Evolutionary conservation across 2,797 vertebrate genomes (phyloP).

Genomic region (Spondyliosoma cantharus): DNA sequence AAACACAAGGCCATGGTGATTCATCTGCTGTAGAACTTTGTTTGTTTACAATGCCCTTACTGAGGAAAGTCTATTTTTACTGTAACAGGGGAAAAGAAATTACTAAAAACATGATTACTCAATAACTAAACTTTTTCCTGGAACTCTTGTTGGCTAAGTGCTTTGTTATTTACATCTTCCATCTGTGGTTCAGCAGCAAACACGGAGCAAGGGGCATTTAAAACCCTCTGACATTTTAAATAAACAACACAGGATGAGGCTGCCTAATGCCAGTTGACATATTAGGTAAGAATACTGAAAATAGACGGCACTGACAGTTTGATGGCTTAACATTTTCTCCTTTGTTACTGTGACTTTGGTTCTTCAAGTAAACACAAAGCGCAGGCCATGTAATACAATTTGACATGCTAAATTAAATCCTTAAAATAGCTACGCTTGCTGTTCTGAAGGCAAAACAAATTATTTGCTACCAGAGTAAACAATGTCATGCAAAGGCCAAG

Average conservation of each 20-base stretch:
- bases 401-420: constrained; percentile 75
- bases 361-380: constrained; percentile 52
- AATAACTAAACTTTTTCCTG: constrained; percentile 13
- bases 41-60: constrained; percentile 33
- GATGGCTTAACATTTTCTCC: constrained; percentile 63
- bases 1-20: constrained; percentile 31
- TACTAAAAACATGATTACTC: constrained; percentile 11
- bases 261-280: constrained; percentile 58
- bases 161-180: constrained; percentile 47
- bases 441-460: constrained; percentile 66
- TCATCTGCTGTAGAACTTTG: constrained; percentile 22
- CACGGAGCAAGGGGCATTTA: constrained; percentile 27
- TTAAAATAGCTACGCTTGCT: constrained; percentile 69
- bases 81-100: constrained; percentile 1
- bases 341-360: constrained; percentile 59
- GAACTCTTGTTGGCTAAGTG: constrained; percentile 20
- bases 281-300: constrained; percentile 57
- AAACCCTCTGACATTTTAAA: constrained; percentile 54
- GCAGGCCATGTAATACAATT: constrained; percentile 70
- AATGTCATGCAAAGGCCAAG: constrained; percentile 69
- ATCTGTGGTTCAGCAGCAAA: constrained; percentile 50
- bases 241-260: constrained; percentile 34
- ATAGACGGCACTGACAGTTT: constrained; percentile 60
- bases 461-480: constrained; percentile 67
- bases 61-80: constrained; percentile 28